Evolutionary conservation across 1,140 invertebrate genomes (phyloP).

Genomic region (Stegodyphus mimosarum): DNA sequence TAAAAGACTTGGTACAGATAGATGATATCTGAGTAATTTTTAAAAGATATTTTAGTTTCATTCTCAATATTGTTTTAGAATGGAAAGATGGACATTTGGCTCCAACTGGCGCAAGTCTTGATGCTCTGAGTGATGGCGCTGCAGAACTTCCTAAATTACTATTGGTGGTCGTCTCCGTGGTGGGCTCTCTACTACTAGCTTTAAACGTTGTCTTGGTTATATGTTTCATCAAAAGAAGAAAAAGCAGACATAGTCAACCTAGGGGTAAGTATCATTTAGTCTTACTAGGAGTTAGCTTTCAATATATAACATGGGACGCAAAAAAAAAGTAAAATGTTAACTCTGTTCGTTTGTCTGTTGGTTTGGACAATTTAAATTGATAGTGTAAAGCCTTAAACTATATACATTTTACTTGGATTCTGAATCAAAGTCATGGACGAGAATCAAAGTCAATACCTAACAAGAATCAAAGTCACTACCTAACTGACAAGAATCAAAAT

Average conservation of each 20-base stretch:
- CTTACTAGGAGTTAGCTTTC: background rate
- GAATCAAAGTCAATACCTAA: too few species aligned
- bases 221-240: slow-evolving; percentile 83
- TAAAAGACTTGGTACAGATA: background rate
- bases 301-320: too few species aligned
- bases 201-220: slow-evolving; percentile 84
- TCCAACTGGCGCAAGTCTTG: slow-evolving; percentile 31
- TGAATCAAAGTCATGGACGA: too few species aligned
- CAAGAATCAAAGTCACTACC: too few species aligned
- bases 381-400: too few species aligned
- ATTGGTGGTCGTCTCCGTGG: slow-evolving; percentile 82
- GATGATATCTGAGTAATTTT: too few species aligned
- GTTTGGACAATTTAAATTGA: too few species aligned
- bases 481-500: too few species aligned
- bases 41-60: background rate
- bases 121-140: slow-evolving; percentile 8
- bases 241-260: slow-evolving; percentile 70
- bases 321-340: too few species aligned
- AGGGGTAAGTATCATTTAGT: slow-evolving; percentile 3
- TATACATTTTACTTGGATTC: too few species aligned
- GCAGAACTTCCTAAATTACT: slow-evolving; percentile 78
- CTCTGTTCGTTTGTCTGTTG: too few species aligned
- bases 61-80: slow-evolving; percentile 16
- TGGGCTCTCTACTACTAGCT: slow-evolving; percentile 80
- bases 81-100: background rate